These are phyloP conservation scores for Argyresthia albistria DNA, from an alignment of 2,888 invertebrate species.

Conservation along the genomic window DNA sequence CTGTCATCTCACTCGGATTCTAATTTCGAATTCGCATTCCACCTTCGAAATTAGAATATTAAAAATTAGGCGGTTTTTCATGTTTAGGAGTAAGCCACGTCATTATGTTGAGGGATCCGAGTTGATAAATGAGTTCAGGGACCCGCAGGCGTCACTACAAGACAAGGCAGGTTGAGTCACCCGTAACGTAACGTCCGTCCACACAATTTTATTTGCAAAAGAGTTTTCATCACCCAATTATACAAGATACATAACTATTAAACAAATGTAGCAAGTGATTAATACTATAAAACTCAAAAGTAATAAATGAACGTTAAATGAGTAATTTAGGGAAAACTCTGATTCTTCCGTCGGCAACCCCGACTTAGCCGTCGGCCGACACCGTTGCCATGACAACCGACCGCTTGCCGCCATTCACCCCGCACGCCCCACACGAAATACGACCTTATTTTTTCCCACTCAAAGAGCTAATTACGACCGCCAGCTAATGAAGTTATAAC, in stretches of 20 bases:
- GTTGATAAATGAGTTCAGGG: conserved; percentile 4
- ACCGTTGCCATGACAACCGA: conserved; percentile 73
- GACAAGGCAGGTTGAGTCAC: too few relatives aligned
- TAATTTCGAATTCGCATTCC: conserved; percentile 23
- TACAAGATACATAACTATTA: not conserved
- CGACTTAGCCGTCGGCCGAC: conserved; percentile 22
- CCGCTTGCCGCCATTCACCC: conserved; percentile 33
- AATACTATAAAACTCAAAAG: not conserved
- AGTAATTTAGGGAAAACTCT: conserved; percentile 50
- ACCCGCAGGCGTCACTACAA: not conserved
- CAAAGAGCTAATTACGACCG: conserved; percentile 43
- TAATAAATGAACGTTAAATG: conserved; percentile 7
- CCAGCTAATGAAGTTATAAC: conserved; percentile 63
- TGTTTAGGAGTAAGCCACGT: conserved; percentile 23
- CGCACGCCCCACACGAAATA: conserved; percentile 38
- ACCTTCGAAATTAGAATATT: conserved; percentile 42
- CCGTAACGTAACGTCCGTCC: not conserved
- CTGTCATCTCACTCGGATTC: conserved; percentile 29
- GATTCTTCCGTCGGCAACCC: conserved; percentile 39
- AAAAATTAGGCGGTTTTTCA: conserved; percentile 37
- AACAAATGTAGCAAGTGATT: not conserved
- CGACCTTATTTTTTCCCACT: conserved; percentile 40
- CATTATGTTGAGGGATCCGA: conserved; percentile 12
- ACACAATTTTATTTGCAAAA: not conserved
- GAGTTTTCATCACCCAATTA: not conserved